Percentiles rank a stretch among this genome's conserved stretches.
Evolutionary conservation across 2,113 vertebrate genomes (phyloP).

Genomic region (Phyllostomus discolor): DNA sequence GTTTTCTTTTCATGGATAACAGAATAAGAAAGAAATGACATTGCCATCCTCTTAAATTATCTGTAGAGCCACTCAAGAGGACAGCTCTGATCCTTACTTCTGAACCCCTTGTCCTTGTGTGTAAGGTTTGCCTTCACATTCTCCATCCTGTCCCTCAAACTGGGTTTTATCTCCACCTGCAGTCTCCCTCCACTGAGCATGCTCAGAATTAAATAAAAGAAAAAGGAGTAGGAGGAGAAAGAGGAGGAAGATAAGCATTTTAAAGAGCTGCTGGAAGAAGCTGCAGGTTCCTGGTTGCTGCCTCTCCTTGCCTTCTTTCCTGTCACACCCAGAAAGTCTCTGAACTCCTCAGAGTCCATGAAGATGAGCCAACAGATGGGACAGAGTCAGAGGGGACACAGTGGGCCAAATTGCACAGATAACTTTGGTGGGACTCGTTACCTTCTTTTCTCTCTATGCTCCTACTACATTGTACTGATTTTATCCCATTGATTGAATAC

Average conservation of each 20-base stretch:
- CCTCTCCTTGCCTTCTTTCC: background rate
- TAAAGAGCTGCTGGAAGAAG: background rate
- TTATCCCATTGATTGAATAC: background rate
- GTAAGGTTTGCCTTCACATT: background rate
- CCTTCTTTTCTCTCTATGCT: background rate
- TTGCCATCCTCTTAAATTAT: background rate
- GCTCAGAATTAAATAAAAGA: background rate
- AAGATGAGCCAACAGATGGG: background rate
- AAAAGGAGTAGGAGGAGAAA: background rate
- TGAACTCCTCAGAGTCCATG: background rate
- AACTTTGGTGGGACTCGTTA: rapidly evolving
- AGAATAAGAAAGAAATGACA: background rate
- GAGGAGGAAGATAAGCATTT: background rate
- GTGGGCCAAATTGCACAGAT: background rate
- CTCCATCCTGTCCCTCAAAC: background rate
- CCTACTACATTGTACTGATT: background rate
- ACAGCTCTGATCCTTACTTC: rapidly evolving
- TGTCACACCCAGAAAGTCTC: background rate
- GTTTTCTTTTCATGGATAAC: background rate
- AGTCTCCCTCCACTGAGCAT: background rate
- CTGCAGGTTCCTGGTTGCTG: background rate
- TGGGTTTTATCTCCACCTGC: background rate
- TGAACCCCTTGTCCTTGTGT: background rate
- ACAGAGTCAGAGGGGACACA: background rate
- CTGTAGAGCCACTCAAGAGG: background rate